phyloP scores from a whole-genome alignment of 1,140 invertebrate species.

The Phenacoccus solenopsis region DNA sequence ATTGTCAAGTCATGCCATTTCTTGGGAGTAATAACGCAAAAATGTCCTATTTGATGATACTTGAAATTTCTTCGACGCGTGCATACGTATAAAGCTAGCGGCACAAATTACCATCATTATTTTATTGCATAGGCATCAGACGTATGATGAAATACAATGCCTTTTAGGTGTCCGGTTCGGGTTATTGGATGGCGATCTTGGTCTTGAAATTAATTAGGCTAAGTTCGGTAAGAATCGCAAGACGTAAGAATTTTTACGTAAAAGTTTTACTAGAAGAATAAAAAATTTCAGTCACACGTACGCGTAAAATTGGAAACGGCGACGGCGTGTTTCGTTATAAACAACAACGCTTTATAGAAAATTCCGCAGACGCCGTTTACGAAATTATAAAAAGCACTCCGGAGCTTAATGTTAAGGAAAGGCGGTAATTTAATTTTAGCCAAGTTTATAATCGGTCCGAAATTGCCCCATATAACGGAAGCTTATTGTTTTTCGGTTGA shows the following conservation, averaged over 20 bases:
- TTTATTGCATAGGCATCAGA: no score
- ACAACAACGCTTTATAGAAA: background rate
- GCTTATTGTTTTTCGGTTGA: slow-evolving; percentile 1
- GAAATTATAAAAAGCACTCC: background rate
- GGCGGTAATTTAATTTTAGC: slow-evolving; percentile 1
- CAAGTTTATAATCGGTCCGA: background rate
- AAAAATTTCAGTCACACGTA: no score
- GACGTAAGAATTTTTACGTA: no score
- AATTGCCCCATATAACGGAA: slow-evolving; percentile 1
- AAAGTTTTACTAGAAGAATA: no score
- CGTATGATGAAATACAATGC: background rate
- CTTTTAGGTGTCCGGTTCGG: background rate
- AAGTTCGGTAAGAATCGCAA: no score
- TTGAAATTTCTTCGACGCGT: background rate
- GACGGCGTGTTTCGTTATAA: background rate
- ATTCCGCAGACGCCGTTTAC: background rate
- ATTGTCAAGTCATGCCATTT: slow-evolving; percentile 1
- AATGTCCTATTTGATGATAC: background rate
- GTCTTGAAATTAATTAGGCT: no score
- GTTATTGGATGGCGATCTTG: background rate
- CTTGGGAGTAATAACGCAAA: background rate
- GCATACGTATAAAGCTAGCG: background rate
- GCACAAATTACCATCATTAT: background rate
- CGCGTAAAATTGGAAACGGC: no score
- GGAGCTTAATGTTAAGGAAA: background rate